Base-by-base conservation (phyloP, 1,140 invertebrate species). In the Diorhabda sublineata region DNA sequence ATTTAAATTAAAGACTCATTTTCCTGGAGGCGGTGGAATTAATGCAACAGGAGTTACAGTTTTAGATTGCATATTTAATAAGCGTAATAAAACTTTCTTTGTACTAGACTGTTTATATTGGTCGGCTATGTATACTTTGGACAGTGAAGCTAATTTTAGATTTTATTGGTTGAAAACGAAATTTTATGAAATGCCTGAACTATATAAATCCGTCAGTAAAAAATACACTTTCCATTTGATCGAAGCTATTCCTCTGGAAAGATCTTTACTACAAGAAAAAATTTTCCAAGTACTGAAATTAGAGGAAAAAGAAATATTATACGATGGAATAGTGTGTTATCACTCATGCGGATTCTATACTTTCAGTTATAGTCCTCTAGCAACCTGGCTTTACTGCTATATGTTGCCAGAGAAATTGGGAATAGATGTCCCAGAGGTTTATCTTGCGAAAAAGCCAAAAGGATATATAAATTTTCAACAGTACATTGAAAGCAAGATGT, bases 381-480 rank as follows among this genome's bases (percentile, higher is more conserved):
- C 96, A 1, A 89, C 90, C 2, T 97, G 95, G 95, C 82, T 97
- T 1, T 95, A 92, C 78, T 85, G 91, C 1, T 96, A 87, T 78
- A 96, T 96, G 94, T 75, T 96, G 6, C 85, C 88, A 2, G 93
- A 96, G 83, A 84, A 94, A 42, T 81, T 97, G 5, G 84, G 86
- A 70, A 80, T 86, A 63, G 75, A 72, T 3, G 79, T 88, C 4
- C 79, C 83, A 70, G n/a, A 67, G n/a, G 70, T 66, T 4, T 86
- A 86, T 74, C 69, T 78, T 42, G 64, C 68, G 5, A 76, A 78
- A 64, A 84, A 78, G 74, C 86, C 86, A 0, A 69, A 73, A 64
- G 52, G 70, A 61, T 78, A 78, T 43, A 66, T 67, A 3, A 61
- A 47, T 42, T 26, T 76, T 9, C 65, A 73, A 45, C 66, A 73